phyloP scores from a whole-genome alignment of 2,888 invertebrate species.

The Nephrotoma appendiculata region DNA sequence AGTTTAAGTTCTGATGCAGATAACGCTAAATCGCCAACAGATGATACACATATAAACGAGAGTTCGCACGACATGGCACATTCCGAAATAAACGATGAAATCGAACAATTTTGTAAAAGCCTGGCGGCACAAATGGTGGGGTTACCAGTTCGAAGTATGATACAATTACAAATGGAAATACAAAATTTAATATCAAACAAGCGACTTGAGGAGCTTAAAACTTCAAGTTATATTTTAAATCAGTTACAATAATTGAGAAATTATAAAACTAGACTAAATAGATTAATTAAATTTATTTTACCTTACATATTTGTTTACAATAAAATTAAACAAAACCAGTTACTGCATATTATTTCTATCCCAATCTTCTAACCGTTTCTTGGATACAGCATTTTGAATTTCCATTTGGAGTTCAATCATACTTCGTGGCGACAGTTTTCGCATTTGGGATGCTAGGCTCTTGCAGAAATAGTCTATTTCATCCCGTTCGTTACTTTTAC shows the following conservation, averaged over 20 bases:
- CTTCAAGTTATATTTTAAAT: not conserved
- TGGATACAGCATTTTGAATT: not conserved
- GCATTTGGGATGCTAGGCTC: not conserved
- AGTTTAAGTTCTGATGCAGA: not conserved
- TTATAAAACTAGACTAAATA: not conserved
- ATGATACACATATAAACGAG: not conserved
- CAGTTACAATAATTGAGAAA: no score
- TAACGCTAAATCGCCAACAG: not conserved
- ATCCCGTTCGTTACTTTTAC: not conserved
- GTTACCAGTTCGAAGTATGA: not conserved
- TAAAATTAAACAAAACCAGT: not conserved
- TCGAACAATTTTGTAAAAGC: not conserved
- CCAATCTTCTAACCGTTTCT: not conserved
- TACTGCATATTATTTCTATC: not conserved
- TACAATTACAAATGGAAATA: not conserved
- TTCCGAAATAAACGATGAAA: not conserved
- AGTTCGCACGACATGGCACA: not conserved
- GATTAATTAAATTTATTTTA: not conserved
- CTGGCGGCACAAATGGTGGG: not conserved
- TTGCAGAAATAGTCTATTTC: not conserved
- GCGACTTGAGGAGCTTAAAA: not conserved
- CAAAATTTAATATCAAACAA: not conserved
- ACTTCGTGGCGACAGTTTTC: not conserved
- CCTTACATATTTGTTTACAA: not conserved
- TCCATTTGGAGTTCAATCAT: not conserved